Evolutionary conservation across 2,113 vertebrate species (phyloP).

Genomic region (Fulica atra): DNA sequence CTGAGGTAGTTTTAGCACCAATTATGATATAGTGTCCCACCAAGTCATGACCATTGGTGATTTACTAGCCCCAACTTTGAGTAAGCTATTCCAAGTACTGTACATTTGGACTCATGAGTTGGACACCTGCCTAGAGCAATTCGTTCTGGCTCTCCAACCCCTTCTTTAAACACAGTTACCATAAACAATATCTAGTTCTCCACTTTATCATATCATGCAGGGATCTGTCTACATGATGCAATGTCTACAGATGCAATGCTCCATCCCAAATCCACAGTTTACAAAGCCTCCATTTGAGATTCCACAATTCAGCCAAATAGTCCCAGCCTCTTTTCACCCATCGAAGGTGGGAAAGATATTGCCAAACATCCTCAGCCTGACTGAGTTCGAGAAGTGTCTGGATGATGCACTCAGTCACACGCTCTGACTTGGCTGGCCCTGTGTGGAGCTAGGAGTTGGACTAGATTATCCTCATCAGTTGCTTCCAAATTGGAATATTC

Average conservation of each 20-base stretch:
- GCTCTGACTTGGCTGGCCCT: too few species aligned
- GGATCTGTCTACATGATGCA: rapidly evolving
- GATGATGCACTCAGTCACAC: too few species aligned
- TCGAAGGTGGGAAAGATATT: background rate
- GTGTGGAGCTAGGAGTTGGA: too few species aligned
- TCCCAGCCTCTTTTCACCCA: background rate
- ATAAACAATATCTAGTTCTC: background rate
- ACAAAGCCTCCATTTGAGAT: background rate
- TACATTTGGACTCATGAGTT: background rate
- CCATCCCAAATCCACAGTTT: background rate
- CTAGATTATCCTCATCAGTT: too few species aligned
- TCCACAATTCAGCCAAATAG: background rate
- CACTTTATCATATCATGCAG: background rate
- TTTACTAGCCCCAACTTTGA: background rate
- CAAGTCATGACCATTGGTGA: background rate
- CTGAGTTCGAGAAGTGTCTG: too few species aligned
- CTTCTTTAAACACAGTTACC: background rate
- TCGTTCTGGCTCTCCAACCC: background rate
- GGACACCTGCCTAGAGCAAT: background rate
- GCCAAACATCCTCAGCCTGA: too few species aligned
- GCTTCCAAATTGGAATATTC: too few species aligned
- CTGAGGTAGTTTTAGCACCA: background rate
- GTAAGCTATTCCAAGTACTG: background rate
- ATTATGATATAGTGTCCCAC: background rate
- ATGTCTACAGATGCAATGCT: background rate